Evolutionary conservation across 2,113 vertebrate genomes (phyloP), one percentile per base, ranked within the genome.

Genomic region (Cebidichthys violaceus): DNA sequence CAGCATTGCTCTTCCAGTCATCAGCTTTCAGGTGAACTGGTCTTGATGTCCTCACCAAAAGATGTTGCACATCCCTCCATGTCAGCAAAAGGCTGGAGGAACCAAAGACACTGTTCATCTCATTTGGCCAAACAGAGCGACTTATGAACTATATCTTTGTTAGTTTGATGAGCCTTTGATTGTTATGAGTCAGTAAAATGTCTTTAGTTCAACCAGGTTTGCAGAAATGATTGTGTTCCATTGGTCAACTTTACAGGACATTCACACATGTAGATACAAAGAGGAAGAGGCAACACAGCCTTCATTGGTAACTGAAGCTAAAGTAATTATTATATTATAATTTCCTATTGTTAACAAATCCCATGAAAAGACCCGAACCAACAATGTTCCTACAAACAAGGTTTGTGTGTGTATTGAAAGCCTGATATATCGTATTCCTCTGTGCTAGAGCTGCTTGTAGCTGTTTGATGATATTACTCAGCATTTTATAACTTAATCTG

Each of bases 31-130:
- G 95, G 82, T 99, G 97, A 7, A 96, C 94, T 0, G 96, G 96
- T 85, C 97, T 94, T 0, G 96, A 98, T 0, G 97, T 99, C 92
- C 95, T 97, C 59, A 98, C 97, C 39, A 99, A 88, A 59, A 99
- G 92, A 79, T 99, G 97, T 66, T 99, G 97, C 8, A 99, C 96
- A 0, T 99, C 97, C 55, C 97, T 96, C 97, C 97, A 99, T 60
- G 96, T 97, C 60, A 99, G 90, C 81, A 96, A 88, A 71, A 94
- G 94, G 88, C 97, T 99, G 92, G 76, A 93, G 91, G 0, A 75
- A 88, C 62, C 92, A 66, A 68, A 70, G 7, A 81, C 29, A 77
- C 11, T 2, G 27, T 15, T 72, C 6, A 52, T 18, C 18, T 72
- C 29, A 60, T n/a, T 11, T n/a, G 6, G n/a, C 14, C 22, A 27